These are phyloP conservation scores for Petrolisthes manimaculis DNA, from an alignment of 2,888 invertebrate genomes.

Conservation along the genomic window DNA sequence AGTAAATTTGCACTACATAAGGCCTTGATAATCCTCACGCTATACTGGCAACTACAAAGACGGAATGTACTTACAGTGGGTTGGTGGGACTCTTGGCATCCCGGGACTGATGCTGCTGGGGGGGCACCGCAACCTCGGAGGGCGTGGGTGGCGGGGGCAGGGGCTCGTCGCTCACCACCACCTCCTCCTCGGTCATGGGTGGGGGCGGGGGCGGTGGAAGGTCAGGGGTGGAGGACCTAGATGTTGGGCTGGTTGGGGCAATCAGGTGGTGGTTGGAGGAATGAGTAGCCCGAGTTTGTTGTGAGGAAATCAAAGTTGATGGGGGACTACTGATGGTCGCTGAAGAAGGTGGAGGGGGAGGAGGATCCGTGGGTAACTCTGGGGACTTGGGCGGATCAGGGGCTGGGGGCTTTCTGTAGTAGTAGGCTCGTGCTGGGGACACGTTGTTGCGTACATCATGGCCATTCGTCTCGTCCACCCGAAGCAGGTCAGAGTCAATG, in stretches of 20 bases:
- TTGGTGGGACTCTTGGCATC: conserved; percentile 36
- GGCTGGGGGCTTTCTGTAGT: conserved; percentile 64
- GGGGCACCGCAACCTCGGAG: conserved; percentile 43
- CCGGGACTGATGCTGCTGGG: conserved; percentile 39
- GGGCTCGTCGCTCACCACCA: conserved; percentile 55
- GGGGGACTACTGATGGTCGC: not conserved
- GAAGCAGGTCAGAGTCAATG: conserved; percentile 35
- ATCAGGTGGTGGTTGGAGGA: conserved; percentile 38
- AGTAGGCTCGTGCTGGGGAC: conserved; percentile 54
- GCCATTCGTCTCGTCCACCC: conserved; percentile 43
- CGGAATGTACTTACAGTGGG: conserved; percentile 41
- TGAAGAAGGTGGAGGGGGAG: not conserved
- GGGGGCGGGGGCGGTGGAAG: conserved; percentile 60
- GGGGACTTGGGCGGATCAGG: conserved; percentile 63
- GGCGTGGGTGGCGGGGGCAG: conserved; percentile 60
- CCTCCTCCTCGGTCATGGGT: conserved; percentile 50
- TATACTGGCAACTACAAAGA: conserved; percentile 3
- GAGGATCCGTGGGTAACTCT: conserved; percentile 23
- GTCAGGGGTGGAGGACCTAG: conserved; percentile 51
- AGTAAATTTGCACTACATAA: too few species aligned
- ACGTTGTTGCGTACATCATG: conserved; percentile 41
- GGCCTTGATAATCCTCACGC: too few species aligned
- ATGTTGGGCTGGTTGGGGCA: conserved; percentile 43
- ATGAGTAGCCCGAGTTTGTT: not conserved
- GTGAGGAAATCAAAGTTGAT: too few species aligned